phyloP scores from a whole-genome alignment of 1,140 invertebrate genomes.

The Lerema accius region DNA sequence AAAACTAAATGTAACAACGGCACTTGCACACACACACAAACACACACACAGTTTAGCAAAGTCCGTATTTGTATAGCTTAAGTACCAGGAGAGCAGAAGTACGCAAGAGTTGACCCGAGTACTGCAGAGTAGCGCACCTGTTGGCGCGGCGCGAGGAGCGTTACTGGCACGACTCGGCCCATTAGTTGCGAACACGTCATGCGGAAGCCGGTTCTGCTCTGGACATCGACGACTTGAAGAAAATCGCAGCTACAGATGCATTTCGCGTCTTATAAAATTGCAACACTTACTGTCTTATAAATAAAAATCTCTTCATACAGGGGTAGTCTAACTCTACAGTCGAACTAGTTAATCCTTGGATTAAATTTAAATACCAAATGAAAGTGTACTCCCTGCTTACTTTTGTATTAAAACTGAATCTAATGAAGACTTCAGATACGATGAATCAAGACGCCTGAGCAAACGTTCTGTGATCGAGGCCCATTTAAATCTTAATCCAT shows the following conservation, averaged over 20 bases:
- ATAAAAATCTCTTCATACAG: too few species aligned
- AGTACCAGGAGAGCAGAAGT: conserved; percentile 54
- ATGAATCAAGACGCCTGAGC: too few species aligned
- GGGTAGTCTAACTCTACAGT: too few species aligned
- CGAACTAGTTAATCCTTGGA: too few species aligned
- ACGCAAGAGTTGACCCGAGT: conserved; percentile 38
- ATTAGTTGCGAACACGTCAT: conserved; percentile 75
- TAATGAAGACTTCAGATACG: too few species aligned
- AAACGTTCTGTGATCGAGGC: too few species aligned
- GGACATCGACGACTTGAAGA: conserved; percentile 59
- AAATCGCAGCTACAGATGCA: conserved; percentile 51
- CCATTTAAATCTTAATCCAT: too few species aligned
- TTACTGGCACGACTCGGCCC: conserved; percentile 68
- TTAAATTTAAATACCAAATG: too few species aligned
- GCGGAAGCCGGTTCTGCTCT: conserved; percentile 74
- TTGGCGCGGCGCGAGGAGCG: conserved; percentile 67
- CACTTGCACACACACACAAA: conserved; percentile 42
- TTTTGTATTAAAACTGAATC: too few species aligned
- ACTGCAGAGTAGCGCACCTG: conserved; percentile 64
- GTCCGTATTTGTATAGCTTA: conserved; percentile 30
- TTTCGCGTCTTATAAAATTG: conserved; percentile 29
- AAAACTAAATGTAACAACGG: conserved; percentile 39
- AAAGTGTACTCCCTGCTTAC: too few species aligned
- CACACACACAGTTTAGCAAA: conserved; percentile 39
- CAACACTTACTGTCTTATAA: too few species aligned